Base-by-base conservation (phyloP, 1,140 invertebrate species). In the Drosophila ironensis region DNA sequence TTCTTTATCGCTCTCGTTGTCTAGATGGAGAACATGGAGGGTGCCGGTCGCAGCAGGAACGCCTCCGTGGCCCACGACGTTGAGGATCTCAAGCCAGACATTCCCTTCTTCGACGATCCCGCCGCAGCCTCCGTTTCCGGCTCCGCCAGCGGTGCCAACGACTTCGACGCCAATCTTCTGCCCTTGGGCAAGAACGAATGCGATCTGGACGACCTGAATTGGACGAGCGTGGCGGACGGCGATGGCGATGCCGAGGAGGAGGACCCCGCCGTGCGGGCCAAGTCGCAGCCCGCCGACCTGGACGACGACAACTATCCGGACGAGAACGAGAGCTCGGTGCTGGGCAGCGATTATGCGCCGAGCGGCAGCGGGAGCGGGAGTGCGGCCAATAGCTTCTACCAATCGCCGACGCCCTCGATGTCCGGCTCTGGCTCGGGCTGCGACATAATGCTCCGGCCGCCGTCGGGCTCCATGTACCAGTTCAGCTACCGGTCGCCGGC, bases 41-140 rank as follows among this genome's bases (percentile, higher is more conserved):
- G 51, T 30, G 28, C 76, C 35, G 42, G 14, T 63, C 56, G 60
- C 28, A 48, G 60, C 42, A 64, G 77, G n/a, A 61, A 50, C 41
- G 57, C 64, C 53, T 28, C 38, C 12, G 28, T 11, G 3, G 41
- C 30, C 48, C 45, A 70, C 38, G 74, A 86, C 16, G 37, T 59
- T 59, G 76, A 88, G 59, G 80, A 88, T 57, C 73, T 78, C 59
- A 86, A 88, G 76, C 72, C 64, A 69, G 81, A 86, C 86, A 88
- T 88, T 88, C 86, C 86, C 40, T 88, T 52, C 64, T 87, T 87
- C 33, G 69, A 67, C 33, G 71, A 80, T 30, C 64, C 57, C 11
- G 47, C 47, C 9, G 9, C 45, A 2, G 41, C 41, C 40, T 20
- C 14, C 28, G 8, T 8, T 16, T 44, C 54, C 35, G 24, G 11